These are phyloP conservation scores for Neolamprologus fasciatus DNA, from an alignment of 2,113 vertebrate genomes.

Conservation along the genomic window DNA sequence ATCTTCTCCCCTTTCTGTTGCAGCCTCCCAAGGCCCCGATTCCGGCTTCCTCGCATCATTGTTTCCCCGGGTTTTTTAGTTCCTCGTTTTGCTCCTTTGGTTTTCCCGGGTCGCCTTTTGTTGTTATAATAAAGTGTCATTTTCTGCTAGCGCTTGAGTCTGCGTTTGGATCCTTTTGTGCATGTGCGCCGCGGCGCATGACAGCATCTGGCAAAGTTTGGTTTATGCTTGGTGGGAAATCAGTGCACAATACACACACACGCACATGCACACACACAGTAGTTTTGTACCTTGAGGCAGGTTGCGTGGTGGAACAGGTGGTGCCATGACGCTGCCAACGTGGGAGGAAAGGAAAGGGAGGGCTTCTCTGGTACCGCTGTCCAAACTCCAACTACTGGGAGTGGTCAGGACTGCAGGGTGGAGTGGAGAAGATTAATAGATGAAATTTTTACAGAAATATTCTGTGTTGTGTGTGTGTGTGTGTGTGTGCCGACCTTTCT, in stretches of 20 bases:
- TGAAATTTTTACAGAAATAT: not conserved
- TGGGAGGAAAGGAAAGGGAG: conserved; percentile 87
- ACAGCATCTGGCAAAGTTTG: not conserved
- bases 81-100: too few species aligned
- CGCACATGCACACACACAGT: not conserved
- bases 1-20: too few species aligned
- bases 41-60: rapidly evolving
- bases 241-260: not conserved
- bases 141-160: too few species aligned
- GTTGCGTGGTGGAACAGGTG: conserved; percentile 86
- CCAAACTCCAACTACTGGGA: conserved; percentile 95
- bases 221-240: rapidly evolving
- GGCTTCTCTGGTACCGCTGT: conserved; percentile 87
- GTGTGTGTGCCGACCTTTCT: conserved; percentile 80
- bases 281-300: conserved; percentile 76
- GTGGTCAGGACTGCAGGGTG: conserved; percentile 77
- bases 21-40: too few species aligned
- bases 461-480: rapidly evolving
- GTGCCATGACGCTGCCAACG: conserved; percentile 78
- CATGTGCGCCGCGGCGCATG: rapidly evolving
- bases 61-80: too few species aligned
- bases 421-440: not conserved
- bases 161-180: too few species aligned
- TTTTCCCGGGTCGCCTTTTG: too few species aligned
- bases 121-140: too few species aligned